phyloP scores from a whole-genome alignment of 2,888 invertebrate species.

The Malachius bipustulatus region DNA sequence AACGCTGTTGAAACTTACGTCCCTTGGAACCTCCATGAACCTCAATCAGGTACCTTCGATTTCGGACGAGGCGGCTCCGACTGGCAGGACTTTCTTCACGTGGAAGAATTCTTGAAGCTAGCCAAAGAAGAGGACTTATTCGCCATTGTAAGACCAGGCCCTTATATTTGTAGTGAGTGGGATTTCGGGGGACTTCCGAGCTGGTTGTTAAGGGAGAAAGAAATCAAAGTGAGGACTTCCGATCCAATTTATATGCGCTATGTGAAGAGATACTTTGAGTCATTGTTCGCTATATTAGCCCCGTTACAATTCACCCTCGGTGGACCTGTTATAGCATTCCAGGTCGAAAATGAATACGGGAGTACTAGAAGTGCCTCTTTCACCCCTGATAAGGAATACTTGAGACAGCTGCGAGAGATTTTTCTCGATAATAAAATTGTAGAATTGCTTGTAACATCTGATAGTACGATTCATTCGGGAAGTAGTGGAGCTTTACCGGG shows the following conservation, averaged over 20 bases:
- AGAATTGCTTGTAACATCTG: conserved; percentile 43
- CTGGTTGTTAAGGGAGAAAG: conserved; percentile 30
- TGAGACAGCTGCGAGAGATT: conserved; percentile 29
- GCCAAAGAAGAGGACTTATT: conserved; percentile 66
- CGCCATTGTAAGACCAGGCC: conserved; percentile 73
- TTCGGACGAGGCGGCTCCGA: conserved; percentile 49
- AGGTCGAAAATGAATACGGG: conserved; percentile 91
- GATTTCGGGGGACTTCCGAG: conserved; percentile 41
- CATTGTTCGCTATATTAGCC: conserved; percentile 38
- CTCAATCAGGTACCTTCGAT: conserved; percentile 50
- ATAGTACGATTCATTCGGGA: conserved; percentile 27
- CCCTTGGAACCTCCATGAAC: conserved; percentile 83
- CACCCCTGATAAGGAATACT: conserved; percentile 31
- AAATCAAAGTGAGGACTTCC: conserved; percentile 35
- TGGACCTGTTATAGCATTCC: conserved; percentile 78
- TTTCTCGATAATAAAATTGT: conserved; percentile 30
- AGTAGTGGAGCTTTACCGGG: conserved; percentile 22
- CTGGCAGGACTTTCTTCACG: conserved; percentile 36
- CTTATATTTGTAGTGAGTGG: conserved; percentile 85
- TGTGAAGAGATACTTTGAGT: conserved; percentile 40
- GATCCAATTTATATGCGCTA: conserved; percentile 34
- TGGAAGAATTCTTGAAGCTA: conserved; percentile 51
- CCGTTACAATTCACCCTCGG: conserved; percentile 54
- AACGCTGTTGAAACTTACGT: conserved; percentile 78
- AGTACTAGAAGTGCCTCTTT: conserved; percentile 36